These are phyloP conservation scores for Saturnia japonica DNA, from an alignment of 2,888 invertebrate genomes.

Conservation along the genomic window DNA sequence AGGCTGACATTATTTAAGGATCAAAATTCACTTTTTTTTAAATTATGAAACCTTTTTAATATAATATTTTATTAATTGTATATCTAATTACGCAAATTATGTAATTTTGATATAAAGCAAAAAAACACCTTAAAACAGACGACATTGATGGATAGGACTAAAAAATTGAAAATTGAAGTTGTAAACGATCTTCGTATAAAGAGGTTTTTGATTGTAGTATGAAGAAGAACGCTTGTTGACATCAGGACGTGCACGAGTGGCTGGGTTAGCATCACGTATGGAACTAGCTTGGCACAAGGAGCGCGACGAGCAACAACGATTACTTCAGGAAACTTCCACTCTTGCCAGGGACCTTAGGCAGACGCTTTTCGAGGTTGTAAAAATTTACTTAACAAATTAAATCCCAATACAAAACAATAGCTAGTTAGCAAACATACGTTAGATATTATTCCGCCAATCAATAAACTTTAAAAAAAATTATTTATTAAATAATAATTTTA, in stretches of 20 bases:
- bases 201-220: conserved; percentile 73
- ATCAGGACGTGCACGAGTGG: conserved; percentile 92
- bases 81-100: neutral
- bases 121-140: neutral
- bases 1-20: neutral
- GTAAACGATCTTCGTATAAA: neutral
- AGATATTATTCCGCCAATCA: too few species aligned
- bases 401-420: too few species aligned
- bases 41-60: too few species aligned
- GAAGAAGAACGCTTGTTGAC: conserved; percentile 93
- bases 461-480: too few species aligned
- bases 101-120: neutral
- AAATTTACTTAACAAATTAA: neutral
- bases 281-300: conserved; percentile 97
- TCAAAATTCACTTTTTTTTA: too few species aligned
- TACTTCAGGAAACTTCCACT: conserved; percentile 94
- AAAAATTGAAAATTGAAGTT: neutral
- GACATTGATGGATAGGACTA: neutral
- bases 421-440: too few species aligned
- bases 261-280: conserved; percentile 92
- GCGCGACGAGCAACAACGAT: conserved; percentile 94
- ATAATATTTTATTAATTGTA: neutral
- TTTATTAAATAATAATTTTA: too few species aligned
- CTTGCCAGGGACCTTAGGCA: conserved; percentile 93
- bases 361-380: conserved; percentile 89